Evolutionary conservation across 2,113 vertebrate genomes (phyloP), one percentile per base, ranked within the genome.

Genomic region (Tachysurus fulvidraco): DNA sequence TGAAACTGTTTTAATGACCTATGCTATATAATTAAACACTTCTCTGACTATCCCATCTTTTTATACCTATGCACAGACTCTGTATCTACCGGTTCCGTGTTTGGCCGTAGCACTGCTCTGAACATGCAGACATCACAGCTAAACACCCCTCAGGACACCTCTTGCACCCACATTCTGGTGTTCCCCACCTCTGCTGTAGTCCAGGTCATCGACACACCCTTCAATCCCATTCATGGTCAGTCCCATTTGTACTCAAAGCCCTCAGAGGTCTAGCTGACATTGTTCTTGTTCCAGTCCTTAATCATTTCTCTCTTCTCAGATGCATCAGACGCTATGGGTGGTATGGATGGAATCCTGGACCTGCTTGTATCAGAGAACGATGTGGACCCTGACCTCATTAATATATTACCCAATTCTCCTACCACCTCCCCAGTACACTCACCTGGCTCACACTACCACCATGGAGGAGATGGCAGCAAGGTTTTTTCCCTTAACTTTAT

Each of bases 81-180:
- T 0, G 98, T 99, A 50, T 99, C 98, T 1, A 99, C 98, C 0
- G 98, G 98, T 91, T 99, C 98, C 0, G 98, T 99, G 65, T 99
- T 99, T 76, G 97, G 98, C 83, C 97, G 98, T 91, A 99, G 97
- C 93, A 99, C 98, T 88, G 97, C 98, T 5, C 94, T 99, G 89
- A 99, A 98, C 90, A 98, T 98, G 96, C 98, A 99, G 90, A 98
- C 98, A 0, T 98, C 98, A 0, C 98, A 98, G 93, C 95, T 99
- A 89, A 99, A 96, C 89, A 99, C 98, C 13, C 98, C 98, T 36
- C 97, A 99, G 93, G 98, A 99, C 92, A 99, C 97, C 0, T 99
- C 98, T 7, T 99, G 98, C 94, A 99, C 98, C 71, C 98, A 99
- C 81, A 99, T 99, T 85, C 95, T 99, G 71, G 98, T 99, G 92